These are phyloP conservation scores for Halichondria panicea DNA, from an alignment of 37 sponge, comb jelly and placozoan genomes.

Conservation along the genomic window DNA sequence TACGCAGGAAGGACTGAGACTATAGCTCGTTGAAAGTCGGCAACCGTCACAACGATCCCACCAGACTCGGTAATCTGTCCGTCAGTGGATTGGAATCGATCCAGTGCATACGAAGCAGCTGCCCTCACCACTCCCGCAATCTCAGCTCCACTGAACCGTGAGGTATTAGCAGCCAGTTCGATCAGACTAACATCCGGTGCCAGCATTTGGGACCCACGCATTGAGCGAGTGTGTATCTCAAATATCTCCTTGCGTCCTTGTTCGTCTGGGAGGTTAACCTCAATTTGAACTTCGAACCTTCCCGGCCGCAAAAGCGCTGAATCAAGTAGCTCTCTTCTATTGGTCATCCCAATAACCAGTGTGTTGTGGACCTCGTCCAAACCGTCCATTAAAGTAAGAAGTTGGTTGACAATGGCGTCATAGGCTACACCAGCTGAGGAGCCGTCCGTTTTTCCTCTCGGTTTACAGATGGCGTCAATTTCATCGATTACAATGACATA, in stretches of 20 bases:
- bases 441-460: conserved; percentile 76
- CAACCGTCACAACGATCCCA: conserved; percentile 16
- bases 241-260: conserved; percentile 84
- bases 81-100: conserved; percentile 29
- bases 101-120: conserved; percentile 77
- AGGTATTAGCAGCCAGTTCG: conserved; percentile 75
- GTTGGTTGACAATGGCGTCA: conserved; percentile 91
- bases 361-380: conserved; percentile 71
- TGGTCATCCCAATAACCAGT: conserved; percentile 80
- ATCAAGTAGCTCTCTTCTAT: conserved; percentile 81
- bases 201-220: conserved; percentile 49
- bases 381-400: conserved; percentile 75
- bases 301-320: conserved; percentile 88
- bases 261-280: conserved; percentile 78
- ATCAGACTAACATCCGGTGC: conserved; percentile 52
- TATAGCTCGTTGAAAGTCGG: conserved; percentile 48
- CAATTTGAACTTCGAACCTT: conserved; percentile 90
- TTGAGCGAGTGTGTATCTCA: conserved; percentile 79
- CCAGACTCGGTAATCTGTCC: neutral
- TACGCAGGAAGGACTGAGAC: conserved; percentile 38
- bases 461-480: conserved; percentile 94
- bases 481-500: conserved; percentile 93
- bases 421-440: conserved; percentile 80
- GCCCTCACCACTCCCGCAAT: conserved; percentile 89
- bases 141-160: conserved; percentile 91